Conservation (phyloP, 1,140 invertebrate species). For the Asbolus verrucosus region DNA sequence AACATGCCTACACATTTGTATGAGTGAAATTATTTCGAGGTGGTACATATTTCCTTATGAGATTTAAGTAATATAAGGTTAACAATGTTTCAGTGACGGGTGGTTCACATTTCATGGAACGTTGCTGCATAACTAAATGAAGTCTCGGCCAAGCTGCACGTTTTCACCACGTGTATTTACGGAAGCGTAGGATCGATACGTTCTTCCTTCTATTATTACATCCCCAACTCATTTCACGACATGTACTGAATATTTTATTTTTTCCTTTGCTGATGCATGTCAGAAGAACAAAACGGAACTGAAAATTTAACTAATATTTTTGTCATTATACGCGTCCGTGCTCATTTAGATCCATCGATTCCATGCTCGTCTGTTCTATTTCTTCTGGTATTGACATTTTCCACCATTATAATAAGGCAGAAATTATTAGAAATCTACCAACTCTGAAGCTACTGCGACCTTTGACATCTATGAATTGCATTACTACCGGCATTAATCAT, state of each 20-base stretch:
- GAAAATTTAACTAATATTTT: constrained; percentile 19
- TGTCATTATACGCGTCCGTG: not conserved
- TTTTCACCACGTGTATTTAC: constrained; percentile 39
- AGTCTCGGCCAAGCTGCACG: constrained; percentile 15
- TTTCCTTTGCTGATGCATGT: constrained; percentile 5
- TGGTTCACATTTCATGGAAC: constrained; percentile 32
- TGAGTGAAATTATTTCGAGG: constrained; percentile 21
- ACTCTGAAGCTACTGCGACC: not conserved
- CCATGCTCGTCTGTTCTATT: not conserved
- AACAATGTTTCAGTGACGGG: constrained; percentile 28
- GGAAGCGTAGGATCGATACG: constrained; percentile 24
- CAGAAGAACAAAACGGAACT: constrained; percentile 8
- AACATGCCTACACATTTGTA: constrained; percentile 20
- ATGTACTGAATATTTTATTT: constrained; percentile 37
- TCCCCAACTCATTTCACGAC: constrained; percentile 36
- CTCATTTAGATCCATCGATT: not conserved
- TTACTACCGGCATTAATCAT: constrained; percentile 17
- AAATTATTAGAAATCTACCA: no score
- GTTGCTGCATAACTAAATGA: constrained; percentile 24
- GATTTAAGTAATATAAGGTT: constrained; percentile 35
- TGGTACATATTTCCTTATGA: constrained; percentile 26
- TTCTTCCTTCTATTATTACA: constrained; percentile 36
- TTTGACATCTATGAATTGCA: constrained; percentile 20
- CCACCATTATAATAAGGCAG: no score
- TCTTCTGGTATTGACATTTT: no score